Base-by-base conservation (phyloP, 2,113 vertebrate genomes). In the Eulemur macaco region DNA sequence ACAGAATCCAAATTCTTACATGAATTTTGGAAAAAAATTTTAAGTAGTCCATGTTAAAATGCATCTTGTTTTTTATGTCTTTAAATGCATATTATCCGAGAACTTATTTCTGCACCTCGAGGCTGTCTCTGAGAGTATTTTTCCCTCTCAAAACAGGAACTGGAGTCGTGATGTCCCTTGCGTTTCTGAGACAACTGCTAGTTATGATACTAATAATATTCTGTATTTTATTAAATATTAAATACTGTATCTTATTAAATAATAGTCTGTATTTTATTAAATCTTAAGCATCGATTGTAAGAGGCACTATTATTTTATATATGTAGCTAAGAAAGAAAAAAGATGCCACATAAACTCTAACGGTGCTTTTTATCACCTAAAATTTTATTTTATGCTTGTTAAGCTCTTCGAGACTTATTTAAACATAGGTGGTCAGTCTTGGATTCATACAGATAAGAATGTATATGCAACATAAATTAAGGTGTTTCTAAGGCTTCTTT, bases 221-320 rank as follows among this genome's bases (percentile, higher is more conserved):
- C 68, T 89, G 1, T 76, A 29, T 89, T 86, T 96, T 92, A 39
- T 39, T 39, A 39, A 39, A 39, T 39, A 39, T 39, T 39, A 39
- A 39, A 92, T 63, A 63, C 68, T 89, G 1, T 76, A 31, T 89
- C 82, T 96, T 92, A 89, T 74, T 84, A 68, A 84, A 92, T 63
- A 63, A 63, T 12, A 27, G 29, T 63, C 68, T 89, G 1, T 76
- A 31, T 89, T 86, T 96, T 92, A 89, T 74, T 84, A 68, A 84
- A 34, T 91, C 52, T 69, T 63, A 60, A 31, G 34, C 31, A 42
- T 85, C 31, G 52, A 10, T 85, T 68, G 3, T 81, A 74, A 91
- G 71, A 80, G 6, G 18, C 13, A 52, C 12, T 84, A 17, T 71
- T 77, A 31, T 80, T 96, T 93, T 94, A 47, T 63, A 69, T 56